Base-by-base conservation (phyloP, 2,888 invertebrate genomes). In the Ptilodon capucinus region DNA sequence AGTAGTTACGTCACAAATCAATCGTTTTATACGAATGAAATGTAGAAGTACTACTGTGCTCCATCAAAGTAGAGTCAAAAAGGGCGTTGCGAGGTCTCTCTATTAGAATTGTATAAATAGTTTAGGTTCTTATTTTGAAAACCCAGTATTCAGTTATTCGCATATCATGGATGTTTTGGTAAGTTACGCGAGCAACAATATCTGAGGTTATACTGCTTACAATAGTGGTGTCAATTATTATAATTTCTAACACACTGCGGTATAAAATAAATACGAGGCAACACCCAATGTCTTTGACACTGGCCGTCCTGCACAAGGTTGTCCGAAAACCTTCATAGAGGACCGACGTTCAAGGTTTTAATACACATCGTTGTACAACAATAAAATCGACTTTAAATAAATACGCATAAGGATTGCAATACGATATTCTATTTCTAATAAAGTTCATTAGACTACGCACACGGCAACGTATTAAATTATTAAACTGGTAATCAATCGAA, bases 281-380 rank as follows among this genome's bases (percentile, higher is more conserved):
- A 28, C 28, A n/a, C n/a, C 11, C 47, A 56, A 43, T 68, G 74
- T 47, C 75, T 73, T 78, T 80, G 81, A 76, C 79, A 80, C 63
- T 79, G 79, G 69, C 71, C 69, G 63, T 72, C 61, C 66, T 68
- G 59, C 43, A 64, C 75, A 81, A 79, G 81, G 81, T 65, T 73
- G 46, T 48, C 49, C 53, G 42, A 61, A 66, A 76, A 74, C 77
- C 79, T 76, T 74, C 67, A 51, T 53, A 44, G 41, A 55, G 69
- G 67, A 59, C 60, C 55, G 47, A 44, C 60, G 57, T 67, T 69
- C 72, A 74, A 75, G 74, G 75, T 66, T 66, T 46, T 42, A 47
- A 45, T 47, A 25, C 38, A 43, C 38, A 34, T 41, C 23, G 41
- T 51, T 51, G 4, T n/a, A 28, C n/a, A 44, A 28, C n/a, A 44